A percentile compares a stretch with the other conserved stretches of the same genome.
Evolutionary conservation across 64 coral and sea anemone species (phyloP).

Genomic region (Pocillopora damicornis): DNA sequence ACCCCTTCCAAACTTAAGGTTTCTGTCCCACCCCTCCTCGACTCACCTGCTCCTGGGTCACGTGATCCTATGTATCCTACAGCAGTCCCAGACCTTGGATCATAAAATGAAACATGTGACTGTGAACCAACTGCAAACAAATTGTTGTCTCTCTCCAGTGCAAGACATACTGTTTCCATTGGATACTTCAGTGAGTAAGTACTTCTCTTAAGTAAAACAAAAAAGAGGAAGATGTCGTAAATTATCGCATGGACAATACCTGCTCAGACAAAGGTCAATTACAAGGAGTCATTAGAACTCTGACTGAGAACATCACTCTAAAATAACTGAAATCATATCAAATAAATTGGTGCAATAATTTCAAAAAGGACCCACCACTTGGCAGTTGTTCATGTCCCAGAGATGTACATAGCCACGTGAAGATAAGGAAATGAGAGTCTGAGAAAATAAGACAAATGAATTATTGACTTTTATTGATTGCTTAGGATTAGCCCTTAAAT

Average conservation of each 20-base stretch:
- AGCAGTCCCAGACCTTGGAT: constrained; percentile 43
- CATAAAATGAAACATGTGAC: constrained; percentile 82
- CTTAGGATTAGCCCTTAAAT: too few species aligned
- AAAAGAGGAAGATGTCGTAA: not conserved
- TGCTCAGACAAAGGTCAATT: too few species aligned
- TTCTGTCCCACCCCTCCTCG: not conserved
- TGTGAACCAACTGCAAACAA: constrained; percentile 96
- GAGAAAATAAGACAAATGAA: not conserved
- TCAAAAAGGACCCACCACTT: not conserved
- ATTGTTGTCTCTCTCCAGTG: constrained; percentile 62
- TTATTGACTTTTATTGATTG: too few species aligned
- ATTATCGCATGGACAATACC: too few species aligned
- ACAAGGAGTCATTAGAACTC: too few species aligned
- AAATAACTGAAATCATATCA: not conserved
- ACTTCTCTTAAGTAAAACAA: constrained; percentile 37
- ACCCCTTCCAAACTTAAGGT: too few species aligned
- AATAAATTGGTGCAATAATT: not conserved
- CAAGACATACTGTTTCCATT: constrained; percentile 86
- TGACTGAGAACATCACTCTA: not conserved
- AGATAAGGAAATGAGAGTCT: constrained; percentile 84
- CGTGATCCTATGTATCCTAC: constrained; percentile 57
- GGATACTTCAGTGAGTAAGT: constrained; percentile 43
- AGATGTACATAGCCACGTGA: constrained; percentile 72
- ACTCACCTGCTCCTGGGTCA: constrained; percentile 85
- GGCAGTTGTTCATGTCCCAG: constrained; percentile 72